Conservation (phyloP, 2,797 vertebrate genomes). For the Micromesistius poutassou region DNA sequence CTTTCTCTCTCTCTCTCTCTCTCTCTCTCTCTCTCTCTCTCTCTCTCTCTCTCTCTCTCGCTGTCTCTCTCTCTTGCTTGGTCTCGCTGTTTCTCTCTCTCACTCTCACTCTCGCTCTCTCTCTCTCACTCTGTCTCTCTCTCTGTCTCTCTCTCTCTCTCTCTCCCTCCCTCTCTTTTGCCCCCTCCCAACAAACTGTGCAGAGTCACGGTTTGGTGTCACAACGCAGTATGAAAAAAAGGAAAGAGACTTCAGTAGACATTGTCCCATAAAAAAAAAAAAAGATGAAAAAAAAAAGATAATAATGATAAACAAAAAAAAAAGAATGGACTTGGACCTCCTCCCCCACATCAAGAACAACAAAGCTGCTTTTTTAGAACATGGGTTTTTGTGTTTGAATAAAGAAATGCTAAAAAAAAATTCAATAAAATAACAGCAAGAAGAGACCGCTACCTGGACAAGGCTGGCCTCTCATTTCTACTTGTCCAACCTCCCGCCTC, state of each 20-base stretch:
- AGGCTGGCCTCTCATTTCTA: conserved; percentile 45
- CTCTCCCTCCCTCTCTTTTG: neutral
- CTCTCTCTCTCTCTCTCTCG: conserved; percentile 11
- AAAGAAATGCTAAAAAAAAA: conserved; percentile 50
- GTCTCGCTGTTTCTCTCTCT: neutral
- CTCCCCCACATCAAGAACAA: conserved; percentile 48
- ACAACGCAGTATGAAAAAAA: conserved; percentile 42
- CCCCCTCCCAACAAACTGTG: conserved; percentile 42
- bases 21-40: conserved; percentile 10
- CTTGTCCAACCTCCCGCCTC: conserved; percentile 38
- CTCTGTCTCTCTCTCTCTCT: neutral
- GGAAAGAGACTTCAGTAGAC: conserved; percentile 54
- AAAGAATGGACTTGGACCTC: conserved; percentile 44
- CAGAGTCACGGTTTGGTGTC: conserved; percentile 68
- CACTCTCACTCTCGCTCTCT: neutral
- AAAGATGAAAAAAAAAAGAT: conserved; percentile 29
- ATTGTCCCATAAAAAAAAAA: conserved; percentile 48
- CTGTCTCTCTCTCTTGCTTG: conserved; percentile 26
- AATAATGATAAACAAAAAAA: conserved; percentile 27
- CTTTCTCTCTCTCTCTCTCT: neutral
- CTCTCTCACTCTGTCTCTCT: neutral
- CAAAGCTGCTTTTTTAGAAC: conserved; percentile 72
- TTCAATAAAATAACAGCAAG: conserved; percentile 48
- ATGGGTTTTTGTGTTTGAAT: conserved; percentile 74
- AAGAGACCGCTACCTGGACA: conserved; percentile 33